Evolutionary conservation across 2,888 invertebrate genomes (phyloP).

Genomic region (Reticulitermes lucifugus): DNA sequence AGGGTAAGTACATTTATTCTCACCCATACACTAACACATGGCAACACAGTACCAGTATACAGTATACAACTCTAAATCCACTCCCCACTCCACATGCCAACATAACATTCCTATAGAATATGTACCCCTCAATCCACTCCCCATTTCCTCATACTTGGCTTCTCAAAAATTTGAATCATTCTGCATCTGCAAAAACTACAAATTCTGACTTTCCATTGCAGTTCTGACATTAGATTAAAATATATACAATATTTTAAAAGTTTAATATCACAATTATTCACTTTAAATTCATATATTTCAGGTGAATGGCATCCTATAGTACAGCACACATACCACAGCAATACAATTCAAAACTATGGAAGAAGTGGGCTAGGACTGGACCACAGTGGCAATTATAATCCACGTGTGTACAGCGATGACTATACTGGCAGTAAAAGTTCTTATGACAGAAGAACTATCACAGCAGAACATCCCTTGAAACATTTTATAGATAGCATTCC

Average conservation of each 20-base stretch:
- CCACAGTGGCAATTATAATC: background rate
- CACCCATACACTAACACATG: too few relatives aligned
- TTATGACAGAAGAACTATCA: background rate
- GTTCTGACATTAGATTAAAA: background rate
- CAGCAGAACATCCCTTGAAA: background rate
- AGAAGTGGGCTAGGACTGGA: background rate
- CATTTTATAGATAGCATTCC: background rate
- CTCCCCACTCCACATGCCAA: too few relatives aligned
- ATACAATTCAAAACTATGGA: background rate
- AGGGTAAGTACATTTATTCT: background rate
- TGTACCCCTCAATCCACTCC: too few relatives aligned
- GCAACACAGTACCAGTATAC: too few relatives aligned
- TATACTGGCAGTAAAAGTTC: background rate
- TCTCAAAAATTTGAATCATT: background rate
- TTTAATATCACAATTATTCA: background rate
- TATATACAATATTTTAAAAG: background rate
- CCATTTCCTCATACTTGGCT: too few relatives aligned
- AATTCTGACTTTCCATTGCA: background rate
- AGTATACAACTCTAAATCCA: too few relatives aligned
- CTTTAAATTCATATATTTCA: background rate
- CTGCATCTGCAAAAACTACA: background rate
- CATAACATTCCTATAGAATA: too few relatives aligned
- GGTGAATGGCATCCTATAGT: slow-evolving; percentile 24
- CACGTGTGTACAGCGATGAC: background rate
- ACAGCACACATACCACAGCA: background rate